A percentile compares a stretch with the other conserved stretches of the same genome.
Evolutionary conservation across 2,113 vertebrate genomes (phyloP).

Genomic region (Castor canadensis): DNA sequence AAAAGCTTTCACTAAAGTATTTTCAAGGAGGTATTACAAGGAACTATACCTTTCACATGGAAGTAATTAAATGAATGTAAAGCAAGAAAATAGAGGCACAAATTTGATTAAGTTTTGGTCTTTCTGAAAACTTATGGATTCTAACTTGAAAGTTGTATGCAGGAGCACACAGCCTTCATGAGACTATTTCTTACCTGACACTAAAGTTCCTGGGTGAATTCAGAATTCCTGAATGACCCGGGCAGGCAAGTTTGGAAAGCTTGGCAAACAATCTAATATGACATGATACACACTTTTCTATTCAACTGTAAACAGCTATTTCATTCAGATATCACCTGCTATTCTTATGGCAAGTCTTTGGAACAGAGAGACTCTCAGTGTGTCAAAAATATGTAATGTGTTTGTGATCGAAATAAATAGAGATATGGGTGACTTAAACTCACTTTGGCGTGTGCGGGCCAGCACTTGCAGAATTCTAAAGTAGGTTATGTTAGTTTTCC

Average conservation of each 20-base stretch:
- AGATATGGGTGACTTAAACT: conserved; percentile 59
- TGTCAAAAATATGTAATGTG: conserved; percentile 58
- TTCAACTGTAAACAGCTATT: conserved; percentile 55
- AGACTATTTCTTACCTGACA: conserved; percentile 20
- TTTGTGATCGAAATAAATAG: conserved; percentile 58
- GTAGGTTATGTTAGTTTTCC: conserved; percentile 46
- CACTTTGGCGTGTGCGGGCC: conserved; percentile 39
- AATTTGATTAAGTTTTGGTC: conserved; percentile 45
- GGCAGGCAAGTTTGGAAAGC: conserved; percentile 1
- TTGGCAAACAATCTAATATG: conserved; percentile 40
- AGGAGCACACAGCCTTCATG: not conserved
- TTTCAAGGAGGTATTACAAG: conserved; percentile 34
- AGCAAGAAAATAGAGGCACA: conserved; percentile 41
- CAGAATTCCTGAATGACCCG: not conserved
- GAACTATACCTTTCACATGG: conserved; percentile 53
- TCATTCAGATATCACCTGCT: conserved; percentile 67
- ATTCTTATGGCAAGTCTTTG: conserved; percentile 51
- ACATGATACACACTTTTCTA: conserved; percentile 26
- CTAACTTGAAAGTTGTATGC: not conserved
- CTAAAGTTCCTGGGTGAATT: not conserved
- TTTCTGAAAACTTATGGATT: not conserved
- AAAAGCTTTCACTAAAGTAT: conserved; percentile 66
- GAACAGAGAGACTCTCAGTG: conserved; percentile 57
- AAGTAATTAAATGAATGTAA: conserved; percentile 53
- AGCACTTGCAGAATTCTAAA: conserved; percentile 46